Evolutionary conservation across 1,140 invertebrate genomes (phyloP).

Genomic region (Sycobia sp.): DNA sequence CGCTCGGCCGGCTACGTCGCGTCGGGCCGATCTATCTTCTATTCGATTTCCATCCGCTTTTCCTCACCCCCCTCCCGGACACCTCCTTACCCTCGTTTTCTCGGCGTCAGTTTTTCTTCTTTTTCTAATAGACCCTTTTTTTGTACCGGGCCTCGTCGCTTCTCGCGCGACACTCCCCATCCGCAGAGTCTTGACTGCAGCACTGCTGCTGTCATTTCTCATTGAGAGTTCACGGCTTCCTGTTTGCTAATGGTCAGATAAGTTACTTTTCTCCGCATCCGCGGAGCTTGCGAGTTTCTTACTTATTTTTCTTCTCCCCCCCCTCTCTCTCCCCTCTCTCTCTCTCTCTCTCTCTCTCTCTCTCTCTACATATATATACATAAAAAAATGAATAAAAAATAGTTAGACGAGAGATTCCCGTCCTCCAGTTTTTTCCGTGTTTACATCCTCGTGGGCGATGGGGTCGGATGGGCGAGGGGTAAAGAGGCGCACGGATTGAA

Average conservation of each 20-base stretch:
- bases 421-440: no score
- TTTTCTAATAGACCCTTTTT: no score
- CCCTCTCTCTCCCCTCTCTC: background rate
- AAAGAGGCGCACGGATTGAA: slow-evolving; percentile 22
- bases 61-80: no score
- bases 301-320: slow-evolving; percentile 21
- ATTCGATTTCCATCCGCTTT: slow-evolving; percentile 20
- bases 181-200: background rate
- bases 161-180: slow-evolving; percentile 18
- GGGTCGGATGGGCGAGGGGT: no score
- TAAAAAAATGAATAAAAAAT: background rate
- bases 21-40: slow-evolving; percentile 6
- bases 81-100: slow-evolving; percentile 28
- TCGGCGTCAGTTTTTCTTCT: slow-evolving; percentile 1
- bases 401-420: background rate
- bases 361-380: no score
- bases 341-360: slow-evolving; percentile 9
- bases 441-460: no score
- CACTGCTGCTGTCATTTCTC: slow-evolving; percentile 8
- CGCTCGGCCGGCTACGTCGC: background rate
- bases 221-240: slow-evolving; percentile 21
- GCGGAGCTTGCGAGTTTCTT: slow-evolving; percentile 4
- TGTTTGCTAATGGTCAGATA: slow-evolving; percentile 18
- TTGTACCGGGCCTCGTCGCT: background rate
- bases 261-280: slow-evolving; percentile 10